Evolutionary conservation across 1,140 invertebrate species (phyloP).

Genomic region (Lasaia peninsularis): DNA sequence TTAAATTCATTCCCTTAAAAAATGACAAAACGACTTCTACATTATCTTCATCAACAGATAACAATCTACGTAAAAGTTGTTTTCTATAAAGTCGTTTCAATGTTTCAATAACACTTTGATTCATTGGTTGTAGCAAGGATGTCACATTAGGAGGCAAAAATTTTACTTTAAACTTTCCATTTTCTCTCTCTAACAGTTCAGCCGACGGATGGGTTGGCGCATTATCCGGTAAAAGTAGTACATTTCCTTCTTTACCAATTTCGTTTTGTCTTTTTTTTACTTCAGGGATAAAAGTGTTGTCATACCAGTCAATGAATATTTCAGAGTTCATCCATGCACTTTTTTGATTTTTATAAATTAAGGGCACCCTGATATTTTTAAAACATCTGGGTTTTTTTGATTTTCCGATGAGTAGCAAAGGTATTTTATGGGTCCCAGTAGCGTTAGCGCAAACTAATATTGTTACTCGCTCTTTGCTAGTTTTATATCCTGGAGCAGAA

Average conservation of each 20-base stretch:
- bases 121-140: slow-evolving; percentile 69
- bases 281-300: slow-evolving; percentile 36
- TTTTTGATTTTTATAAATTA: slow-evolving; percentile 27
- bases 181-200: slow-evolving; percentile 41
- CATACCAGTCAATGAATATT: slow-evolving; percentile 45
- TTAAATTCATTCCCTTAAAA: slow-evolving; percentile 35
- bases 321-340: slow-evolving; percentile 36
- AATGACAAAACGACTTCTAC: slow-evolving; percentile 28
- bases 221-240: slow-evolving; percentile 70
- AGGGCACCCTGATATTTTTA: slow-evolving; percentile 26
- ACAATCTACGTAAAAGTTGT: slow-evolving; percentile 30
- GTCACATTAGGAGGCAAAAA: slow-evolving; percentile 74
- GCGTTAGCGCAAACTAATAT: slow-evolving; percentile 32
- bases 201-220: slow-evolving; percentile 51
- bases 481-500: slow-evolving; percentile 30
- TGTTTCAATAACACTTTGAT: slow-evolving; percentile 65
- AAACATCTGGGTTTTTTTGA: slow-evolving; percentile 25
- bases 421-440: slow-evolving; percentile 29
- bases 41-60: slow-evolving; percentile 30
- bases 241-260: slow-evolving; percentile 41
- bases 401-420: slow-evolving; percentile 31
- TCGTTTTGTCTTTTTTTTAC: slow-evolving; percentile 34
- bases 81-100: slow-evolving; percentile 49
- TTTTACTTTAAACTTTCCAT: slow-evolving; percentile 48
- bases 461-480: slow-evolving; percentile 32